Conservation (phyloP, 2,113 vertebrate species). For the Pelvicachromis taeniatus region DNA sequence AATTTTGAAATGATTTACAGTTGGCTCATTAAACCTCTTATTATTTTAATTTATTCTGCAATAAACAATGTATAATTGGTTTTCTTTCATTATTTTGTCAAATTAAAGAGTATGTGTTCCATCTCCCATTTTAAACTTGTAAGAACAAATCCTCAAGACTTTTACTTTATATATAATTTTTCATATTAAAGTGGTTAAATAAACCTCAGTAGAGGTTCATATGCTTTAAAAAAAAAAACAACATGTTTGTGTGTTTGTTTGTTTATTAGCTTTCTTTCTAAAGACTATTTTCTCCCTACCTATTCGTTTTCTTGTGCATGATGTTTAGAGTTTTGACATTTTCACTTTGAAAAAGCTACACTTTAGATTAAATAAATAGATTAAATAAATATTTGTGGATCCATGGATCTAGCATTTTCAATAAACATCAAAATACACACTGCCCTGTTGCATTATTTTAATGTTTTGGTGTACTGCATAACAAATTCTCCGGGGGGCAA, state of each 20-base stretch:
- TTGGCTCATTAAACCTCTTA: background rate
- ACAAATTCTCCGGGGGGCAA: conserved; percentile 27
- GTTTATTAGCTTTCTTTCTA: background rate
- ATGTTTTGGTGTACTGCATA: conserved; percentile 1
- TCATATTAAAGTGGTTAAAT: background rate
- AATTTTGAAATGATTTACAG: background rate
- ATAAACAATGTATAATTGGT: background rate
- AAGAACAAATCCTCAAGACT: background rate
- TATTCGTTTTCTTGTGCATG: background rate
- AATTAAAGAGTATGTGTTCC: background rate
- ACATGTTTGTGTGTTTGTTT: background rate
- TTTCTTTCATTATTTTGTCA: background rate
- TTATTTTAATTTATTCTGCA: background rate
- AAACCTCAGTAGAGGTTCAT: background rate
- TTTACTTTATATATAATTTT: background rate
- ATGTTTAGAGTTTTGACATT: background rate
- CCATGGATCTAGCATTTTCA: background rate
- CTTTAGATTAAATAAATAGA: background rate
- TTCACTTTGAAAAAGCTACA: background rate
- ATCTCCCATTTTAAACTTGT: background rate
- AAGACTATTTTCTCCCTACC: background rate
- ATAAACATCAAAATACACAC: background rate
- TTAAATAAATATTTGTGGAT: background rate
- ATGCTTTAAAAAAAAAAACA: background rate
- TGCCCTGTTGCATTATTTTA: background rate